These are phyloP conservation scores for Poeciliopsis infans DNA, from an alignment of 2,797 vertebrate species.

Conservation along the genomic window DNA sequence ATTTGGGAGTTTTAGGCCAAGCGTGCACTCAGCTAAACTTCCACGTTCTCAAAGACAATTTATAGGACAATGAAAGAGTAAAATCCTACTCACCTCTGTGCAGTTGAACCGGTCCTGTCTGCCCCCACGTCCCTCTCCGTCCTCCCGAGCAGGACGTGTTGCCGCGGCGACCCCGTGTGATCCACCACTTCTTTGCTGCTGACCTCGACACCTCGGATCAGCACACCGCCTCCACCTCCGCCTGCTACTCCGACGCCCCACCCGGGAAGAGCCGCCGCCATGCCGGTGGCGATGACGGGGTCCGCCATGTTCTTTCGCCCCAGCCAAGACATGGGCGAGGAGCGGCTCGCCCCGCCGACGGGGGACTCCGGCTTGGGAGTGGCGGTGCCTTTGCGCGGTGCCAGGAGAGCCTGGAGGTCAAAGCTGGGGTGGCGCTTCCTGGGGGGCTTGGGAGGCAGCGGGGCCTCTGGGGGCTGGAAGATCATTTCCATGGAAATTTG, in stretches of 20 bases:
- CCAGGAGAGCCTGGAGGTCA: slow-evolving; percentile 83
- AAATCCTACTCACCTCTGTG: slow-evolving; percentile 74
- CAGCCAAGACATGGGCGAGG: slow-evolving; percentile 82
- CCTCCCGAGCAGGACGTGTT: slow-evolving; percentile 88
- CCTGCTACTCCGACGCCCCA: slow-evolving; percentile 65
- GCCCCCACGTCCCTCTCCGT: slow-evolving; percentile 81
- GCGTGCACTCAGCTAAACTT: background rate
- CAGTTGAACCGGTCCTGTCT: slow-evolving; percentile 70
- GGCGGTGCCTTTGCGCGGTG: slow-evolving; percentile 72
- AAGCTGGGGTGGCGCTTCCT: slow-evolving; percentile 84
- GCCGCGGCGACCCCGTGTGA: slow-evolving; percentile 87
- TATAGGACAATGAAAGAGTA: background rate
- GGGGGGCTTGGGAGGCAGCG: slow-evolving; percentile 77
- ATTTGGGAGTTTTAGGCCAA: background rate
- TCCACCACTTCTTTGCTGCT: slow-evolving; percentile 93
- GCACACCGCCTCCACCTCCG: slow-evolving; percentile 79
- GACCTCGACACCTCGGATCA: slow-evolving; percentile 91
- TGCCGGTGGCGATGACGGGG: slow-evolving; percentile 78
- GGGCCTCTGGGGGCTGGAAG: slow-evolving; percentile 70
- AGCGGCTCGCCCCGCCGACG: slow-evolving; percentile 48
- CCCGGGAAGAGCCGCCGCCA: slow-evolving; percentile 80
- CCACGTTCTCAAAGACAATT: background rate
- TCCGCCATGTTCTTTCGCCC: slow-evolving; percentile 77
- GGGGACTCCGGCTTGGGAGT: slow-evolving; percentile 59
- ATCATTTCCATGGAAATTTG: background rate